Conservation (phyloP, 2,888 invertebrate genomes). For the Himalopsyche anomala region DNA sequence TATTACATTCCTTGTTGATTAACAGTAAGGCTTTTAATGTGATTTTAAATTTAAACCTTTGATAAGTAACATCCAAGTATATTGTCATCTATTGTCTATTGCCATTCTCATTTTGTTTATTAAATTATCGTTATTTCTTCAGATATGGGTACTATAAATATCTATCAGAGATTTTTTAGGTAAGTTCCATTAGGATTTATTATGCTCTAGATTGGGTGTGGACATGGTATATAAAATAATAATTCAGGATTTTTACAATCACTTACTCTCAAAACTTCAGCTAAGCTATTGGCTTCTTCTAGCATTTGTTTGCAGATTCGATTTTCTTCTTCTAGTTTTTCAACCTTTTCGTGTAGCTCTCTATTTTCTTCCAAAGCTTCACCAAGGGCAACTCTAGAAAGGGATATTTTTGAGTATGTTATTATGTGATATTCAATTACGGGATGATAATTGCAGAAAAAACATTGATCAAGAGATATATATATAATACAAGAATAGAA, state of each 20-base stretch:
- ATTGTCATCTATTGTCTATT: too few relatives aligned
- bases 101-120: too few relatives aligned
- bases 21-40: background rate
- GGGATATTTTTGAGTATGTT: background rate
- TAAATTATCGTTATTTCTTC: too few relatives aligned
- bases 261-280: conserved; percentile 84
- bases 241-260: background rate
- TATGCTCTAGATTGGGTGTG: too few relatives aligned
- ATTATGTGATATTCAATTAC: too few relatives aligned
- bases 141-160: too few relatives aligned
- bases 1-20: background rate
- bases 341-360: conserved; percentile 74
- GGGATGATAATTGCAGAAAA: background rate
- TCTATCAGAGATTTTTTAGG: too few relatives aligned
- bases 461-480: background rate
- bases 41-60: too few relatives aligned
- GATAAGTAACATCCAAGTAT: too few relatives aligned
- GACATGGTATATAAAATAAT: too few relatives aligned
- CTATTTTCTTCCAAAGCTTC: conserved; percentile 85
- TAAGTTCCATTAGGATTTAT: too few relatives aligned
- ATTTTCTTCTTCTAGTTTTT: conserved; percentile 81
- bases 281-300: conserved; percentile 84
- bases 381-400: conserved; percentile 79
- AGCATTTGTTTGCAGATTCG: conserved; percentile 83
- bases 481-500: background rate